Base-by-base conservation (phyloP, 2,113 vertebrate species). In the Pteropus alecto region DNA sequence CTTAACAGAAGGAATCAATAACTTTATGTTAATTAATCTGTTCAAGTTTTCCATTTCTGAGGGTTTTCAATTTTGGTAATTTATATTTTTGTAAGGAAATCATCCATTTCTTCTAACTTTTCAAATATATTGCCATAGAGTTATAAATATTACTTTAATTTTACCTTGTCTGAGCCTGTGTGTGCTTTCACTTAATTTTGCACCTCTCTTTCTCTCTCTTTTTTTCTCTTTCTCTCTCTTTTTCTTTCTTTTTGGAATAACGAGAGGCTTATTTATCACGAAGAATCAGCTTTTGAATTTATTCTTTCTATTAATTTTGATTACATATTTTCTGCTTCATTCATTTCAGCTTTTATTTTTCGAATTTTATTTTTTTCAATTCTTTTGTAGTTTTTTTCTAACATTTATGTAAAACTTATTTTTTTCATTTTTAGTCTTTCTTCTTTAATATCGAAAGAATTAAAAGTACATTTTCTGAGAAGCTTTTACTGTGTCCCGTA, bases 81-180 rank as follows among this genome's bases (percentile, higher is more conserved):
- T 93, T 41, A 41, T 65, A n/a, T 77, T 73, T 94, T 93, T 83
- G 7, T 73, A 48, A 95, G 30, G 4, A 92, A 95, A 92, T 86
- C 2, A 76, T 76, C 54, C 14, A 46, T 61, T 88, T 77, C 13
- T 86, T 94, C n/a, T 81, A 71, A 81, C 18, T 67, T 92, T 46
- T 93, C 14, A 73, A 87, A 71, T 54, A 0, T 7, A 48, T 85
- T 93, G 4, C 3, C 24, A 12, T 41, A 13, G 22, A 82, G 3
- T 82, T 61, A 15, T 1, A 92, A 71, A 13, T n/a, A 71, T 73
- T 65, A 63, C 9, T 94, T 84, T 92, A 33, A 65, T 92, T 71
- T 51, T 1, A 76, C 46, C 16, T 63, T 70, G 56, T 82, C 22
- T 81, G 9, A 74, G 51, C 0, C 22, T 30, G 16, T 30, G 0